Conservation (phyloP, 2,797 vertebrate genomes). For the Danio tinwini region DNA sequence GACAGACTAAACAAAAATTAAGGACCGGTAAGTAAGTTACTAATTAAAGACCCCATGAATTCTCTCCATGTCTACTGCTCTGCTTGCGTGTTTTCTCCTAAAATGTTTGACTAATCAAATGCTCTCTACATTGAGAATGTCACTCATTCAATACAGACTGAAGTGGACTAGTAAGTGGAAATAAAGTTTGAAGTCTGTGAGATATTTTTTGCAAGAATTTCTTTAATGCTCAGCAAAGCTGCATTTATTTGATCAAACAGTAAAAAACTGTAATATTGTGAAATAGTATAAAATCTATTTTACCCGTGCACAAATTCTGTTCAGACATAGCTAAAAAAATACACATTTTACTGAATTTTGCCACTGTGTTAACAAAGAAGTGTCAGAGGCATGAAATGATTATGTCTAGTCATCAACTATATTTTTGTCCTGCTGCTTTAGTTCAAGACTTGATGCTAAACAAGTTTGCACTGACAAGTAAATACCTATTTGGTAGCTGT, state of each 20-base stretch:
- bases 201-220: background rate
- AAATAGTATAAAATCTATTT: background rate
- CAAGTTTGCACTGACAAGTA: too few species aligned
- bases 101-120: background rate
- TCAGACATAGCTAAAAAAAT: too few species aligned
- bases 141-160: too few species aligned
- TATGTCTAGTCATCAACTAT: too few species aligned
- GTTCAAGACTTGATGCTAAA: too few species aligned
- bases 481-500: too few species aligned
- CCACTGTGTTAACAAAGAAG: too few species aligned
- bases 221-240: background rate
- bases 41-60: slow-evolving; percentile 25
- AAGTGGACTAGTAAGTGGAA: background rate
- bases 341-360: too few species aligned
- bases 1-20: slow-evolving; percentile 42
- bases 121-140: too few species aligned
- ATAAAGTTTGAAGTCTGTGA: background rate
- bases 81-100: background rate
- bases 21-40: slow-evolving; percentile 17
- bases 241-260: background rate
- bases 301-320: background rate
- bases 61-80: background rate
- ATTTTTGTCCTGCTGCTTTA: too few species aligned
- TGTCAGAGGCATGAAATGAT: too few species aligned
- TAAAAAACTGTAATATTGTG: background rate